Conservation (phyloP, 2,797 vertebrate species). For the Ctenopoma kingsleyae region DNA sequence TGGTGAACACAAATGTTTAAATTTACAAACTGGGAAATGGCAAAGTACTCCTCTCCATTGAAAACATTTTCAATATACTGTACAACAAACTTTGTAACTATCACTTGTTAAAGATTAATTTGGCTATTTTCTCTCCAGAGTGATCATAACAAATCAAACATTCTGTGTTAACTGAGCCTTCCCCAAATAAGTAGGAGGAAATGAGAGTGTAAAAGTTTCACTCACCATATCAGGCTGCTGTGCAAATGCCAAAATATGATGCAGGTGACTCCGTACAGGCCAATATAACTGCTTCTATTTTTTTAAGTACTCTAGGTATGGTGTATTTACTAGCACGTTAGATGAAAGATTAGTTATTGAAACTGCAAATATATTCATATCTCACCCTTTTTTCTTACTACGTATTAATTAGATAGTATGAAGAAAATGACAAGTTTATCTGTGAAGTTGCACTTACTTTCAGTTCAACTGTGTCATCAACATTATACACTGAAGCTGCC, state of each 20-base stretch:
- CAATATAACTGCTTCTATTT: slow-evolving; percentile 23
- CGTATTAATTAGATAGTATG: slow-evolving; percentile 3
- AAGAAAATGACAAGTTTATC: background rate
- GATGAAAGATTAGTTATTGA: slow-evolving; percentile 29
- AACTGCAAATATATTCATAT: slow-evolving; percentile 33
- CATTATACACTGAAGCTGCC: background rate
- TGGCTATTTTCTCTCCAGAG: background rate
- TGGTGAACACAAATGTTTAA: slow-evolving; percentile 16
- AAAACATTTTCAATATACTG: background rate
- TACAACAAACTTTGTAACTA: slow-evolving; percentile 8
- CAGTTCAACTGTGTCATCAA: background rate
- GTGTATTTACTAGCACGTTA: slow-evolving; percentile 18
- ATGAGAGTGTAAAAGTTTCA: slow-evolving; percentile 51
- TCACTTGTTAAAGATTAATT: slow-evolving; percentile 9
- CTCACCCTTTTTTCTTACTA: slow-evolving; percentile 15
- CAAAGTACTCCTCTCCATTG: background rate
- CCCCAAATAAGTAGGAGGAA: slow-evolving; percentile 33
- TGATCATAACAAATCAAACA: slow-evolving; percentile 20
- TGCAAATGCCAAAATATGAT: slow-evolving; percentile 23
- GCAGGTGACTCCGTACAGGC: slow-evolving; percentile 13
- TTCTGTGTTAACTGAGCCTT: background rate
- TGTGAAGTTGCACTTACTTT: background rate
- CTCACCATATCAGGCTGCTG: slow-evolving; percentile 17
- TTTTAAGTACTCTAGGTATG: background rate
- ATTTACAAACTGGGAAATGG: slow-evolving; percentile 9